Evolutionary conservation across 2,113 vertebrate species (phyloP), one percentile per base, ranked within the genome.

Genomic region (Anhinga rufa): DNA sequence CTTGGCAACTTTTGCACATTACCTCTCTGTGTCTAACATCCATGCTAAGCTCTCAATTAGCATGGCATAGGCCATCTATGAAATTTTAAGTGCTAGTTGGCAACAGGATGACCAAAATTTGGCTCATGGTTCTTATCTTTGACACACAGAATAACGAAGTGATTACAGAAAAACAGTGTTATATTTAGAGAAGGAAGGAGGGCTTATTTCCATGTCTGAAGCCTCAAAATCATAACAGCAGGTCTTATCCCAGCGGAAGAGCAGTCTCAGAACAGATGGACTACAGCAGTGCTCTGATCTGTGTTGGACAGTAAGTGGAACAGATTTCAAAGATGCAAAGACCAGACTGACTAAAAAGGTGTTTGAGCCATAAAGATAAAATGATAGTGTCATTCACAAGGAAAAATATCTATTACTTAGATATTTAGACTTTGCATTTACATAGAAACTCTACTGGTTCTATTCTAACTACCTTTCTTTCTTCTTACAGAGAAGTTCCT

Each of bases 51-150:
- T 74, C 44, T 34, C 1, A 14, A 87, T 86, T 97, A 95, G 72
- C 74, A 54, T 90, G 34, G 93, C 92, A 82, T 62, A 92, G 88
- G 48, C 95, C 84, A 58, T 66, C 92, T 94, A 72, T 82, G 96
- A 93, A 96, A 96, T 75, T 91, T 81, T 75, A 95, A 96, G 58
- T 86, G 79, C 92, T 92, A 66, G 57, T 32, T 97, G 97, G 94
- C 97, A 97, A 70, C 36, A 87, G 24, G 42, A 60, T 92, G 64
- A 76, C 91, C 91, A 72, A 77, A 95, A 93, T 82, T 96, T 96
- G 93, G 93, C 92, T 90, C 2, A 2, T 38, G 51, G 74, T 52
- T 97, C 80, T 96, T 96, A 92, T 98, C 96, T 96, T 83, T 86
- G 82, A 94, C 94, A 70, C 86, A 55, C 95, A 95, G 57, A 96